Conservation (phyloP, 2,888 invertebrate species). For the Caenorhabditis sinica region DNA sequence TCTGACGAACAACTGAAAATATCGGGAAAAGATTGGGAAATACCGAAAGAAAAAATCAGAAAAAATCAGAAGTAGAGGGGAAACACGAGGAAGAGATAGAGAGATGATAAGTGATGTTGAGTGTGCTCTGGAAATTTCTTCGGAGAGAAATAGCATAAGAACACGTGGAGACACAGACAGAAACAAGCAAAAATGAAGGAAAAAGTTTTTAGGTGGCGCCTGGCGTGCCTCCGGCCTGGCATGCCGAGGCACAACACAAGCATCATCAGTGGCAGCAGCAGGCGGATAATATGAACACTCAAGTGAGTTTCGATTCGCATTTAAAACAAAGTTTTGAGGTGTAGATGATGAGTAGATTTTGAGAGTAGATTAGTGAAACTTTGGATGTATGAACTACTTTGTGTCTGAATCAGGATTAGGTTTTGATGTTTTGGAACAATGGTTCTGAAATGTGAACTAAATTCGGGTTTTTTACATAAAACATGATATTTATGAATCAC, state of each 20-base stretch:
- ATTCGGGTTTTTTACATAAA: too few relatives aligned
- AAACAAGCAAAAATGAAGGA: constrained; percentile 32
- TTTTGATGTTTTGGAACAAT: too few relatives aligned
- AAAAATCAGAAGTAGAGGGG: constrained; percentile 36
- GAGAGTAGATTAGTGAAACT: background rate
- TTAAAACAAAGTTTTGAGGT: background rate
- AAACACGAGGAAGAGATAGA: constrained; percentile 26
- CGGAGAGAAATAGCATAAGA: constrained; percentile 31
- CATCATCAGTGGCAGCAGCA: constrained; percentile 80
- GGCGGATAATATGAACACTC: constrained; percentile 71
- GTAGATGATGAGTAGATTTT: background rate
- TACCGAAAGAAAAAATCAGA: constrained; percentile 14
- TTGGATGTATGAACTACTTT: too few relatives aligned
- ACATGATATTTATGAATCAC: too few relatives aligned
- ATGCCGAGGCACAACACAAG: constrained; percentile 72
- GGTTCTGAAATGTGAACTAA: too few relatives aligned
- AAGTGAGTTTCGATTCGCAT: constrained; percentile 37
- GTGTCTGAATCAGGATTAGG: too few relatives aligned
- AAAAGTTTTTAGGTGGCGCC: constrained; percentile 69
- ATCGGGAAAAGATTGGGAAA: constrained; percentile 15
- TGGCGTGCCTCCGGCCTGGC: constrained; percentile 78
- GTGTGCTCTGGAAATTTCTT: constrained; percentile 37
- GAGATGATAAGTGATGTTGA: constrained; percentile 39
- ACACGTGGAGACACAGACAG: constrained; percentile 38
- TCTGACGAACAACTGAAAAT: background rate